Evolutionary conservation across 1,140 invertebrate genomes (phyloP), one percentile per base, ranked within the genome.

Genomic region (Phortica variegata): DNA sequence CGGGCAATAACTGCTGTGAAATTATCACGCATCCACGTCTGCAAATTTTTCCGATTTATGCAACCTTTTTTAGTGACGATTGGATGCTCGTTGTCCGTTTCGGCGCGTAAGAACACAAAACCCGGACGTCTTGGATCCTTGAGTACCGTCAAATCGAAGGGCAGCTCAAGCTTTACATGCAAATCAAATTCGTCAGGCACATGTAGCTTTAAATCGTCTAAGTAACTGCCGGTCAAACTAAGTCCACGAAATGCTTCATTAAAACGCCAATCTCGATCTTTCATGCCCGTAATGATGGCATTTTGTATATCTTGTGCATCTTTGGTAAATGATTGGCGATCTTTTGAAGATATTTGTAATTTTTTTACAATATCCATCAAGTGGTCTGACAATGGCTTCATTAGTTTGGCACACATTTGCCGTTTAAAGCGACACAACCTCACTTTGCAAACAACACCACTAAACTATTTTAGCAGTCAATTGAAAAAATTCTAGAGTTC

Each of bases 141-240:
- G 6, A 52, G 16, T 2, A 60, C 54, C 3, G 38, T 2, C 0
- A 57, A 34, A 1, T 7, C 4, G 13, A 45, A 57, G 1, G 23
- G 8, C 7, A 60, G 17, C 1, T 34, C 2, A 0, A 44, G 40
- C 17, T 47, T 60, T 2, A 48, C 43, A 32, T 57, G 19, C 60
- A 63, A 54, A 23, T 57, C 60, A 10, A 63, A 63, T 15, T 63
- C 61, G 10, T 62, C 54, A 0, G 61, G 60, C 19, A 63, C 26
- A 13, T 44, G 5, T 13, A 54, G 56, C 15, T 23, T 48, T 0
- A 43, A 43, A 15, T 23, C 17, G 7, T 63, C 43, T n/a, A 57
- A 36, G 13, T 34, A 49, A 31, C 60, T 62, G n/a, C 56, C 60
- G 10, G 44, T 47, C 29, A 62, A 31, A 10, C 45, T 44, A 2